Base-by-base conservation (phyloP, 2,113 vertebrate genomes). In the Willisornis vidua region DNA sequence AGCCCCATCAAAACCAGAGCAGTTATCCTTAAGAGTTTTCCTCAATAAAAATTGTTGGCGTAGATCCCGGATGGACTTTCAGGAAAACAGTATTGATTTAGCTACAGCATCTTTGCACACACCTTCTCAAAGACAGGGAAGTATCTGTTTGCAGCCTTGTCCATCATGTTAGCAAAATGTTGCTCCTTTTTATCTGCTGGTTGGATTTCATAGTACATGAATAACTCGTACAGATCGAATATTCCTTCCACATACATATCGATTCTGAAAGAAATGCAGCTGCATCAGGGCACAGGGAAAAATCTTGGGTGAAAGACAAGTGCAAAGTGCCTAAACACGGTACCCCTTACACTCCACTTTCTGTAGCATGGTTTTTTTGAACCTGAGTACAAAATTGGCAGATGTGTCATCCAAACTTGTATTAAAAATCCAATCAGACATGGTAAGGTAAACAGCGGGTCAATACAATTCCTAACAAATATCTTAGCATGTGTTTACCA, bases 81-180 rank as follows among this genome's bases (percentile, higher is more conserved):
- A 75, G 62, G 49, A 25, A 51, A 75, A 49, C 5, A 88, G 2
- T 23, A 41, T 54, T 29, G 51, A 75, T 19, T 77, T 31, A 62
- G 26, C 15, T n/a, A 24, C 10, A 57, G 24, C 5, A 10, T 74
- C 66, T n/a, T 63, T 82, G 54, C 14, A 77, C 71, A 0, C 94
- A 99, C 99, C 98, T 99, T 98, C 94, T 99, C 99, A 96, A 89
- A 99, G 86, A 96, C 98, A 33, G 98, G 98, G 17, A 99, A 97
- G 76, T 98, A 98, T 93, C 98, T 97, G 26, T 94, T 97, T 62
- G 94, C 96, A 24, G 98, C 97, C 96, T 98, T 99, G 17, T 49
- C 94, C 35, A 98, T 7, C 33, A 98, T 93, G 18, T 33, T 62
- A 3, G 97, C 87, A 51, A 98, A 58, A 31, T 98, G 88, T 31